Evolutionary conservation across 1,140 invertebrate species (phyloP).

Genomic region (Phocides pigmalion): DNA sequence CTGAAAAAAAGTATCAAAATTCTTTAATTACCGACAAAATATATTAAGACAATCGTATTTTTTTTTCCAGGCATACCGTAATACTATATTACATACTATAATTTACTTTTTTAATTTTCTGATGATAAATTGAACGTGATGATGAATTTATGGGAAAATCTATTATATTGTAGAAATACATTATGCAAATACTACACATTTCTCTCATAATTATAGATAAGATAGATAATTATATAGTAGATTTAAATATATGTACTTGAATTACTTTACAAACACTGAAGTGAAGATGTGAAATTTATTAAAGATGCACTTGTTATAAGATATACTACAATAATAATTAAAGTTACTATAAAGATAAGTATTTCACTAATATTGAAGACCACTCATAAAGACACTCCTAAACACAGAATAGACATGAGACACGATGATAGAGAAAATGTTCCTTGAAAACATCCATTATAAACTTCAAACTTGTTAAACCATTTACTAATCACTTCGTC

Average conservation of each 20-base stretch:
- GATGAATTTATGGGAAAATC: neutral
- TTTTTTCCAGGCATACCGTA: no score
- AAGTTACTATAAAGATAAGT: neutral
- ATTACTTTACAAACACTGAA: neutral
- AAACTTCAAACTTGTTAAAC: conserved; percentile 40
- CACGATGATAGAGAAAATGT: conserved; percentile 50
- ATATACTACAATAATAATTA: no score
- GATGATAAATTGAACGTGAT: neutral
- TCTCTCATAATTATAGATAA: no score
- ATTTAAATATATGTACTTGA: neutral
- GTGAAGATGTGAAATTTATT: neutral
- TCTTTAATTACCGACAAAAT: no score
- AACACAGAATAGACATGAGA: conserved; percentile 42
- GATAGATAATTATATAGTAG: neutral
- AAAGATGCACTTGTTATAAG: neutral
- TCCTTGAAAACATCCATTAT: conserved; percentile 40
- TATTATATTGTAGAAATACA: neutral
- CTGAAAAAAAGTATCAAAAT: no score
- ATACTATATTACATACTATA: no score
- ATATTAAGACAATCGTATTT: no score
- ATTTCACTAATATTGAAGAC: conserved; percentile 1
- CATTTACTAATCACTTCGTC: conserved; percentile 61
- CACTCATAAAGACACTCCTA: conserved; percentile 15
- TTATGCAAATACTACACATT: neutral
- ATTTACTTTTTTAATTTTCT: no score